Evolutionary conservation across 2,888 invertebrate species (phyloP).

Genomic region (Boloria selene): DNA sequence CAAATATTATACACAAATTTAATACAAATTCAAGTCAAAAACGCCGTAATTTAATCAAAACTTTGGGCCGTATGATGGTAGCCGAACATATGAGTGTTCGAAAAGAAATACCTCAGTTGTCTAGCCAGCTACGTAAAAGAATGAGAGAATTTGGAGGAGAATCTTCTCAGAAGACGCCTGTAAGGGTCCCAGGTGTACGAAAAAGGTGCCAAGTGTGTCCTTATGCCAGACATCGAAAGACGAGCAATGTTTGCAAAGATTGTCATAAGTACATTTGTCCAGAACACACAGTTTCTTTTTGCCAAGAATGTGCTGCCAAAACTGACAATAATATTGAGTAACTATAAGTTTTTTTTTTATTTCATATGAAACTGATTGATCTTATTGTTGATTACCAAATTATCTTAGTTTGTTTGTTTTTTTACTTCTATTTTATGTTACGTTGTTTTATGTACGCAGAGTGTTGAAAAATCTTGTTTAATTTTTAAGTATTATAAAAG

Average conservation of each 20-base stretch:
- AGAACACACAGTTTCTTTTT: background rate
- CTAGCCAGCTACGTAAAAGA: conserved; percentile 5
- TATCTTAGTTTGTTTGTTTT: no score
- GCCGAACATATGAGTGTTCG: background rate
- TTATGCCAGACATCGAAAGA: background rate
- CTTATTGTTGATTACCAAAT: no score
- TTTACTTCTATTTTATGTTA: no score
- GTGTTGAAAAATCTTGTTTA: no score
- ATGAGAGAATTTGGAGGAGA: conserved; percentile 7
- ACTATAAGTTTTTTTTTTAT: no score
- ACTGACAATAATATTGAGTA: no score
- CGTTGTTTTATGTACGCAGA: no score
- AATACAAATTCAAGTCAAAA: background rate
- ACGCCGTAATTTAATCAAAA: conserved; percentile 12
- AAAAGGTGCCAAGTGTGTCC: background rate
- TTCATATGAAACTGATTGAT: no score
- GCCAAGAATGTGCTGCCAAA: no score
- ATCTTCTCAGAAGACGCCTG: conserved; percentile 1
- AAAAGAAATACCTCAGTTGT: background rate
- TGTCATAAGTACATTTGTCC: background rate
- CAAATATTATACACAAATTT: conserved; percentile 7
- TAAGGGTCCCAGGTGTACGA: background rate
- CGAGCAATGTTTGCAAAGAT: background rate
- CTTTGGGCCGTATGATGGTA: background rate
- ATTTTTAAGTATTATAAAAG: no score